These are phyloP conservation scores for Tokudaia tokunoshimensis DNA, from an alignment of 2,797 vertebrate genomes.

Conservation along the genomic window DNA sequence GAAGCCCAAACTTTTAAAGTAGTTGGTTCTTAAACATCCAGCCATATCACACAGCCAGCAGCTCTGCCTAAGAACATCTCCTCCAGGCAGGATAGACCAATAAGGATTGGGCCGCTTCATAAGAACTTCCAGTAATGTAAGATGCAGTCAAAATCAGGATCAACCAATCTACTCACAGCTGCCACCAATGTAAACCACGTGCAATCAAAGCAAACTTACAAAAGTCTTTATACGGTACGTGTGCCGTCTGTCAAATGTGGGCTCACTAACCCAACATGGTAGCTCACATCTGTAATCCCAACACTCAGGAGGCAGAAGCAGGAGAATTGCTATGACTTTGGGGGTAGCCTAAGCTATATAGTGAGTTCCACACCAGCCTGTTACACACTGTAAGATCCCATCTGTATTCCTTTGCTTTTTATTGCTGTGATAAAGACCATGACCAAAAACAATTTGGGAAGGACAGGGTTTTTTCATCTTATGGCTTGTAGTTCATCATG, in stretches of 20 bases:
- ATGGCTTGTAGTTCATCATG: no score
- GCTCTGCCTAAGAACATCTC: not conserved
- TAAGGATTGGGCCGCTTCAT: slow-evolving; percentile 80
- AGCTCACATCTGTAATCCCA: not conserved
- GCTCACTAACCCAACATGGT: slow-evolving; percentile 75
- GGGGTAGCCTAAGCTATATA: not conserved
- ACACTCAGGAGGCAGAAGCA: not conserved
- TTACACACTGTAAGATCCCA: not conserved
- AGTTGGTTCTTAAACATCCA: not conserved
- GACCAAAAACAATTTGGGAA: not conserved
- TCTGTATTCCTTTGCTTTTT: not conserved
- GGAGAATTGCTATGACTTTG: not conserved
- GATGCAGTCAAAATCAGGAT: slow-evolving; percentile 88
- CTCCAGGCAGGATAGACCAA: not conserved
- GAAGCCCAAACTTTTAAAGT: not conserved
- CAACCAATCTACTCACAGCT: slow-evolving; percentile 87
- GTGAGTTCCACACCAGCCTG: not conserved
- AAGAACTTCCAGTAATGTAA: slow-evolving; percentile 90
- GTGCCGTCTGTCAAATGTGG: slow-evolving; percentile 90
- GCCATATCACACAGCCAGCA: not conserved
- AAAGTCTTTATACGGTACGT: slow-evolving; percentile 85
- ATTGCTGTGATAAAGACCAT: not conserved
- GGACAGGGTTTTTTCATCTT: not conserved
- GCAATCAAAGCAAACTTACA: slow-evolving; percentile 87
- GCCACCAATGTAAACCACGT: slow-evolving; percentile 91